Conservation (phyloP, 2,888 invertebrate species). For the Hyposoter dolosus region DNA sequence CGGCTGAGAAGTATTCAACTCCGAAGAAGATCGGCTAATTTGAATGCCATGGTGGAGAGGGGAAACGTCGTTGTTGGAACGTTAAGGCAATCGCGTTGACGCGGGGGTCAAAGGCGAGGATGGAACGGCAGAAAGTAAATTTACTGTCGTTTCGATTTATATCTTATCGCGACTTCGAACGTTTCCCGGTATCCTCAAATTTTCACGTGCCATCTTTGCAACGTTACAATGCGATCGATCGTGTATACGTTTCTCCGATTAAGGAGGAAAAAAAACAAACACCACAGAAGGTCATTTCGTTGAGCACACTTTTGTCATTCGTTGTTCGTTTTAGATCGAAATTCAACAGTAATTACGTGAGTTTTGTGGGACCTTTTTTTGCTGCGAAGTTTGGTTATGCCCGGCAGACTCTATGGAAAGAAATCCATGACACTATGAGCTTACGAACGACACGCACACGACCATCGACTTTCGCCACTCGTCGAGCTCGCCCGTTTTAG, state of each 20-base stretch:
- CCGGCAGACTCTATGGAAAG: neutral
- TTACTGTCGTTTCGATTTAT: constrained; percentile 52
- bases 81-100: constrained; percentile 20
- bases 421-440: constrained; percentile 8
- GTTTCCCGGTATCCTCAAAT: constrained; percentile 59
- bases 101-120: constrained; percentile 52
- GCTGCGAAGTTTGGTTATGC: neutral
- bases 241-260: constrained; percentile 5
- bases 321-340: neutral
- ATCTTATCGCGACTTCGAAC: constrained; percentile 63
- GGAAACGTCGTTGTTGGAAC: neutral
- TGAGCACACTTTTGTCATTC: neutral
- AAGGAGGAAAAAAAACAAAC: neutral
- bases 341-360: neutral
- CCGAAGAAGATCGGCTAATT: constrained; percentile 22
- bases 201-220: constrained; percentile 66
- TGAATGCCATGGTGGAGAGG: neutral
- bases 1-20: neutral
- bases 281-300: neutral
- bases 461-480: constrained; percentile 47
- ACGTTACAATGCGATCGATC: constrained; percentile 60
- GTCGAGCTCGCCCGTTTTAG: constrained; percentile 35
- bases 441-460: constrained; percentile 25
- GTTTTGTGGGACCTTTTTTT: neutral
- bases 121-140: constrained; percentile 57